Percentiles rank a stretch among this genome's conserved stretches.
phyloP scores from a whole-genome alignment of 1,140 invertebrate genomes.

The Sipha flava region DNA sequence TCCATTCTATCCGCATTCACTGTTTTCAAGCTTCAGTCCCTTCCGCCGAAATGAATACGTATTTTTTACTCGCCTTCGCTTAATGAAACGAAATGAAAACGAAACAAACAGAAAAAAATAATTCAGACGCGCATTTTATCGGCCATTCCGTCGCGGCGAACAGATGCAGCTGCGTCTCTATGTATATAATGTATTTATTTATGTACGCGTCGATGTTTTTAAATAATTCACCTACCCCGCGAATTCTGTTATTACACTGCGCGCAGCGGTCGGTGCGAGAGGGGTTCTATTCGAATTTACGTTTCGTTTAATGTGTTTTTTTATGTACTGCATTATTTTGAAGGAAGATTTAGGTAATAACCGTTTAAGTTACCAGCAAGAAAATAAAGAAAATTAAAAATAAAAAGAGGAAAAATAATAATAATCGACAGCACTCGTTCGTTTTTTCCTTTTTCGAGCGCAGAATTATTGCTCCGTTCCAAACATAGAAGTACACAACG shows the following conservation, averaged over 20 bases:
- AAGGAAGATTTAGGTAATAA: conserved; percentile 14
- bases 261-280: no score
- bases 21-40: no score
- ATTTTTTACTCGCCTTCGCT: not conserved
- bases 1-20: no score
- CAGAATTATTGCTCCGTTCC: not conserved
- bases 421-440: not conserved
- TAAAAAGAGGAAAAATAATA: not conserved
- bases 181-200: no score
- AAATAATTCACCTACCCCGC: not conserved
- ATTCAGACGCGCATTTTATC: not conserved
- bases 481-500: no score
- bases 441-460: not conserved
- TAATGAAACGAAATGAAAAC: not conserved
- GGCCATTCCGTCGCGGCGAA: not conserved
- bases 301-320: not conserved
- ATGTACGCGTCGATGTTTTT: not conserved
- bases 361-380: not conserved
- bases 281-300: not conserved
- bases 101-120: not conserved
- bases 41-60: no score
- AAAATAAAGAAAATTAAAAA: not conserved
- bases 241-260: no score
- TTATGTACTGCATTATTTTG: not conserved
- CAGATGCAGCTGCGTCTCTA: not conserved